A percentile compares a stretch with the other conserved stretches of the same genome.
These are phyloP conservation scores for Agonopterix subpropinquella DNA, from an alignment of 2,888 invertebrate species.

Conservation along the genomic window DNA sequence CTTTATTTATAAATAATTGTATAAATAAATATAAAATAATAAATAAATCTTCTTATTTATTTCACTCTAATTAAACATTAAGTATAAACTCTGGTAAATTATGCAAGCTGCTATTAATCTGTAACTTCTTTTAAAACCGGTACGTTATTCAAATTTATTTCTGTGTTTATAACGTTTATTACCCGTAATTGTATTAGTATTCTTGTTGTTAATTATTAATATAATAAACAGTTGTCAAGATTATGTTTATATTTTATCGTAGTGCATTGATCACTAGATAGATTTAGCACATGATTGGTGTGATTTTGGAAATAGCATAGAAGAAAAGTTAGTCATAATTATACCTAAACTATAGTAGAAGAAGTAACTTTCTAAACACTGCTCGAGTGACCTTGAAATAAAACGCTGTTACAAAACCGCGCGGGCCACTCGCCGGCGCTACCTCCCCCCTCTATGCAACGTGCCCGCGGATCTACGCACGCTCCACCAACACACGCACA, in stretches of 20 bases:
- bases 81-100: conserved; percentile 2
- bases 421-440: conserved; percentile 63
- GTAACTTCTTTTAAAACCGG: not conserved
- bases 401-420: conserved; percentile 73
- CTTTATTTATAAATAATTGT: too few relatives aligned
- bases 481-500: conserved; percentile 41
- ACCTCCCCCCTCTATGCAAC: conserved; percentile 41
- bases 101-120: conserved; percentile 3
- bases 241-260: too few relatives aligned
- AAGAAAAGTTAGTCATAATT: conserved; percentile 26
- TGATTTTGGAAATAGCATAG: too few relatives aligned
- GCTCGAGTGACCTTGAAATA: conserved; percentile 74
- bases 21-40: too few relatives aligned
- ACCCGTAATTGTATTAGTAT: too few relatives aligned
- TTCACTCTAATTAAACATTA: conserved; percentile 4
- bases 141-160: too few relatives aligned
- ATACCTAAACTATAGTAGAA: conserved; percentile 48
- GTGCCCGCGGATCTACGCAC: conserved; percentile 54
- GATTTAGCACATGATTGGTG: too few relatives aligned
- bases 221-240: too few relatives aligned
- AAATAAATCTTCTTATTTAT: too few relatives aligned
- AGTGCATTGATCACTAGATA: too few relatives aligned
- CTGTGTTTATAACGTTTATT: too few relatives aligned
- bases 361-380: conserved; percentile 76
- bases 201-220: too few relatives aligned